A percentile compares a stretch with the other conserved stretches of the same genome.
These are phyloP conservation scores for Neodiprion lecontei DNA, from an alignment of 1,140 invertebrate species.

Conservation along the genomic window DNA sequence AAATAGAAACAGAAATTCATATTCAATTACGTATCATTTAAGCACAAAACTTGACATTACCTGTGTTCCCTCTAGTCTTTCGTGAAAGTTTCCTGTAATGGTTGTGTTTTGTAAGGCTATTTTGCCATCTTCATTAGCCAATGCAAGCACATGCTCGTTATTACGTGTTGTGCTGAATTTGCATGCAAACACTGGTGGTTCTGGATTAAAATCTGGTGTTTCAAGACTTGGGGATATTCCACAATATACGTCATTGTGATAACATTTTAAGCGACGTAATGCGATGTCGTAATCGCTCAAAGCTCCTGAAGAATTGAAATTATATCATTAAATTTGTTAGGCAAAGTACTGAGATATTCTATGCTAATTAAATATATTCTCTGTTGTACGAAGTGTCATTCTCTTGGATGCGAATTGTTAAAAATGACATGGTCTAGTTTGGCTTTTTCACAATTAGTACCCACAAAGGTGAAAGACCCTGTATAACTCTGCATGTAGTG, in stretches of 20 bases:
- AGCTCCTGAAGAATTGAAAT: conserved; percentile 36
- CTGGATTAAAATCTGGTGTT: conserved; percentile 38
- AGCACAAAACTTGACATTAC: conserved; percentile 25
- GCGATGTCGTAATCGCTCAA: conserved; percentile 49
- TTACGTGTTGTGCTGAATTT: conserved; percentile 59
- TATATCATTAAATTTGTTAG: background rate
- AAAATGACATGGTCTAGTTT: no score
- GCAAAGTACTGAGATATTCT: background rate
- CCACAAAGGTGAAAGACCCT: no score
- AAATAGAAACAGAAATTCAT: background rate
- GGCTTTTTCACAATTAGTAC: no score
- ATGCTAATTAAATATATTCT: background rate
- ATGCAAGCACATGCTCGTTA: conserved; percentile 74
- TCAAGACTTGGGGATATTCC: conserved; percentile 50
- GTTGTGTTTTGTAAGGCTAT: conserved; percentile 69
- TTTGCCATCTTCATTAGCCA: conserved; percentile 86
- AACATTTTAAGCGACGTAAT: conserved; percentile 50
- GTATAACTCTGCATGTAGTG: no score
- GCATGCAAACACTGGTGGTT: conserved; percentile 57
- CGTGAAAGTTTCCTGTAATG: conserved; percentile 30
- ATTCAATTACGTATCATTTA: background rate
- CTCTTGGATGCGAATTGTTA: no score
- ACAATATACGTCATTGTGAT: conserved; percentile 46
- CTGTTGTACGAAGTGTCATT: no score
- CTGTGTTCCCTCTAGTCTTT: conserved; percentile 37